Conservation (phyloP, 2,797 vertebrate species). For the Scyliorhinus canicula region DNA sequence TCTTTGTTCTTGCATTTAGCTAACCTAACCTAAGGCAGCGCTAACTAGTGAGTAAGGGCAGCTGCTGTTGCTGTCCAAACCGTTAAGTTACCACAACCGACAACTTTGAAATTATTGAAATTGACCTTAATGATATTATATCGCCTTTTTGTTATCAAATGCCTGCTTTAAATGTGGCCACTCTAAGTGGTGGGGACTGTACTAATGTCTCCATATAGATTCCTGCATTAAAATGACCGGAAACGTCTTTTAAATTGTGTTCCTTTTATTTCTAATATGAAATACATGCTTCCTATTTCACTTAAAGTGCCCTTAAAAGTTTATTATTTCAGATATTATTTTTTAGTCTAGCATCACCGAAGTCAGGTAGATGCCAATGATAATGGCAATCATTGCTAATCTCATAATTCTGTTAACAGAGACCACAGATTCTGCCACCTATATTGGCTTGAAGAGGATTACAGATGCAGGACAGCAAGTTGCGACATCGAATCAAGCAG, state of each 20-base stretch:
- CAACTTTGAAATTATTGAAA: background rate
- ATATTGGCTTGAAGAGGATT: slow-evolving; percentile 29
- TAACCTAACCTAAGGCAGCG: no score
- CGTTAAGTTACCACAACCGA: background rate
- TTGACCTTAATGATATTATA: background rate
- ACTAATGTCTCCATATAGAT: background rate
- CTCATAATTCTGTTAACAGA: background rate
- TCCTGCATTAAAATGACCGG: background rate
- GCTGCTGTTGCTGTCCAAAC: background rate
- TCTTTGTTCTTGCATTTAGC: background rate
- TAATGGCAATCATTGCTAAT: background rate
- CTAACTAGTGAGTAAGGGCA: background rate
- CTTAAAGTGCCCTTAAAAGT: background rate
- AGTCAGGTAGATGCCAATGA: background rate
- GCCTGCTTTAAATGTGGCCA: background rate
- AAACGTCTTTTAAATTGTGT: background rate
- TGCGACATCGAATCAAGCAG: background rate
- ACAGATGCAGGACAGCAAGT: background rate
- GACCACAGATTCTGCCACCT: slow-evolving; percentile 21
- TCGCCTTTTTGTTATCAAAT: background rate
- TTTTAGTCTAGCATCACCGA: background rate
- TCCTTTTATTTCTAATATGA: background rate
- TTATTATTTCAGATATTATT: background rate
- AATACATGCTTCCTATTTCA: background rate
- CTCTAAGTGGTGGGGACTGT: background rate